A percentile compares a stretch with the other conserved stretches of the same genome.
Conservation (phyloP, 2,888 invertebrate genomes). For the Lochmaea crataegi region DNA sequence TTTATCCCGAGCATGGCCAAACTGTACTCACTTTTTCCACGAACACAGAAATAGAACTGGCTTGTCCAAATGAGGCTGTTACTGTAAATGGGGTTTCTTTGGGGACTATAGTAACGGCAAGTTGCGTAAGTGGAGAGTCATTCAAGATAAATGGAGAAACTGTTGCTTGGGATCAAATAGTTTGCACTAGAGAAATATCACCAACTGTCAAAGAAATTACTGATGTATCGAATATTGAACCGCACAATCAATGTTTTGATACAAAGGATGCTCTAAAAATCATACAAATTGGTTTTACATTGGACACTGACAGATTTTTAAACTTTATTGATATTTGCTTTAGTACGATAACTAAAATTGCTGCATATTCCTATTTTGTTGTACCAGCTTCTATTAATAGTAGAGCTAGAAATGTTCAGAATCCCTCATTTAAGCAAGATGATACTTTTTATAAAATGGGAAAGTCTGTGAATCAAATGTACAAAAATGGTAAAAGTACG, state of each 20-base stretch:
- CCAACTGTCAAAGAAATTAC: conserved; percentile 5
- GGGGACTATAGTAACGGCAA: neutral
- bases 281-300: conserved; percentile 12
- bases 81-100: neutral
- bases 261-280: neutral
- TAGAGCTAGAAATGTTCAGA: conserved; percentile 66
- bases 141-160: neutral
- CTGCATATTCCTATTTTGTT: conserved; percentile 68
- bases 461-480: conserved; percentile 2
- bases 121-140: neutral
- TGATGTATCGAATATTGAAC: neutral
- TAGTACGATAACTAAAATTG: conserved; percentile 66
- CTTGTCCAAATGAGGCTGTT: conserved; percentile 7
- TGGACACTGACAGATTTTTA: neutral
- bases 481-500: conserved; percentile 13
- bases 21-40: neutral
- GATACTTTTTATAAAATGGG: conserved; percentile 62
- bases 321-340: conserved; percentile 68
- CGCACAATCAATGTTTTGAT: conserved; percentile 2
- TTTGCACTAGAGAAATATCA: neutral
- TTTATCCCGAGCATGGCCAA: conserved; percentile 12
- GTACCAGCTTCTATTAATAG: conserved; percentile 66
- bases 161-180: neutral
- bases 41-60: neutral
- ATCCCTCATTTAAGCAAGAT: conserved; percentile 67